These are phyloP conservation scores for Lepeophtheirus salmonis DNA, from an alignment of 1,140 invertebrate species.

Conservation along the genomic window DNA sequence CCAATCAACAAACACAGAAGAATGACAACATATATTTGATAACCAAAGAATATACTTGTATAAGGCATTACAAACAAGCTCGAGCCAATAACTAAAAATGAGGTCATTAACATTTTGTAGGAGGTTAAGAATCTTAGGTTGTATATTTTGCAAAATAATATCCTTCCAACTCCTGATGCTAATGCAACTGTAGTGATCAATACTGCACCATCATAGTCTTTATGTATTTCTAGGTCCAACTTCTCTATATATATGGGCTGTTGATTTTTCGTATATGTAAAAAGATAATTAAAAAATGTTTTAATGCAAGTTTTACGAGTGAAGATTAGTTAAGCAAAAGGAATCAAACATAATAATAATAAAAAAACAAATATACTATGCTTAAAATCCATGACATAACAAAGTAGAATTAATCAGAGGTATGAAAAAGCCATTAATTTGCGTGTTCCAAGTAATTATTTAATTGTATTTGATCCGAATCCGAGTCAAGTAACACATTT, in stretches of 20 bases:
- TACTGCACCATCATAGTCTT: background rate
- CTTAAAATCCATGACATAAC: too few species aligned
- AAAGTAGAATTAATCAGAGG: too few species aligned
- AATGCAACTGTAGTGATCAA: background rate
- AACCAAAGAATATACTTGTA: too few species aligned
- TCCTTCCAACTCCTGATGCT: background rate
- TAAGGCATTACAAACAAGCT: background rate
- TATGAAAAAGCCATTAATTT: too few species aligned
- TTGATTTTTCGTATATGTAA: too few species aligned
- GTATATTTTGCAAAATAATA: background rate
- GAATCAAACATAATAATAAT: slow-evolving; percentile 15
- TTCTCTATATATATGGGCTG: background rate
- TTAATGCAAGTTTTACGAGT: background rate
- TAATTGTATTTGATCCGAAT: too few species aligned
- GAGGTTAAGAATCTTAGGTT: background rate
- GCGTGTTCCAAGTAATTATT: too few species aligned
- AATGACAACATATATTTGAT: slow-evolving; percentile 32
- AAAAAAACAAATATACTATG: slow-evolving; percentile 5
- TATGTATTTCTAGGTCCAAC: background rate
- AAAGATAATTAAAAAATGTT: background rate
- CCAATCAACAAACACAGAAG: slow-evolving; percentile 48
- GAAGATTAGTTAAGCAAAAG: background rate
- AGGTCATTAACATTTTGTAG: background rate
- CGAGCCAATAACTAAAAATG: background rate
- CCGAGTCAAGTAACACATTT: too few species aligned